Evolutionary conservation across 2,888 invertebrate species (phyloP), one percentile per base, ranked within the genome.

Genomic region (Limnephilus marmoratus): DNA sequence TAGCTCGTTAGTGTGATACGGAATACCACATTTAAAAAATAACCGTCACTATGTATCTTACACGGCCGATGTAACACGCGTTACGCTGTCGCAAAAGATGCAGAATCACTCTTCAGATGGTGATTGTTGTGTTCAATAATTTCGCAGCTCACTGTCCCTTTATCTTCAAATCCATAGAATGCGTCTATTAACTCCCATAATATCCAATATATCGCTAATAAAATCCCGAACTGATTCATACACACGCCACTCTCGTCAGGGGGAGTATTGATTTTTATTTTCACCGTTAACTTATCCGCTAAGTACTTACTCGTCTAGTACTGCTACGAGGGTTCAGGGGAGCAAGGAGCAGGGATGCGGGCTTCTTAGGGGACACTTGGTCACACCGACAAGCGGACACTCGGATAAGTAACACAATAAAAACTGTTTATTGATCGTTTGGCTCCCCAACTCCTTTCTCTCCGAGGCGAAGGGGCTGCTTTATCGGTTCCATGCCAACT

Each of bases 281-380:
- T 68, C 53, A 86, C 68, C 88, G 53, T 80, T 80, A 88, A 88
- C 88, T 53, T 80, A 86, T 86, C 49, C 49, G 88, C 37, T 34
- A 80, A 88, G 68, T 88, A 68, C 29, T 68, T 80, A 9, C 88
- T 24, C 5, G 68, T n/a, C 68, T 68, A 68, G 68, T 68, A 9
- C 68, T 68, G 53, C 68, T n/a, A 2, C 24, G 68, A 68, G 68
- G 68, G 24, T 68, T 24, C n/a, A 68, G 68, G 80, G 88, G 29
- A 29, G 29, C 41, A 45, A 68, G 34, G 53, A 29, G 49, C 41
- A 45, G 88, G 34, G 53, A 80, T 80, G 88, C 68, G 80, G 80
- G 80, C 68, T 86, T 45, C 86, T 83, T 83, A 24, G 37, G 37
- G 15, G 34, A 34, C 37, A 96, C 88, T 45, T 37, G 80, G 53